Percentiles rank a stretch among this genome's conserved stretches.
Evolutionary conservation across 2,888 invertebrate genomes (phyloP).

Genomic region (Cacoxenus indagator): DNA sequence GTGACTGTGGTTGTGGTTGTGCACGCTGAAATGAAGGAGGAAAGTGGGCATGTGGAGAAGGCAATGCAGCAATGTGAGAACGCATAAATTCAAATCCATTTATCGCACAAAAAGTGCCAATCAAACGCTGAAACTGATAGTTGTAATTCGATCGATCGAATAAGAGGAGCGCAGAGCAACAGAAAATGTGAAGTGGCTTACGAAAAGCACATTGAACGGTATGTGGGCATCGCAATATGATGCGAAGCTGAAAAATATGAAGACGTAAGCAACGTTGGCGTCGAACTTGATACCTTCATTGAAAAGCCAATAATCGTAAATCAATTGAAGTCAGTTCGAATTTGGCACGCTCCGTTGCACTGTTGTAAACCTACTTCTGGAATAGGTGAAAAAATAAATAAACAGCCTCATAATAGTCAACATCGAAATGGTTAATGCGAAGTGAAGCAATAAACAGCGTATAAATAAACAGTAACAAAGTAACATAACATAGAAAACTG

Average conservation of each 20-base stretch:
- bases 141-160: background rate
- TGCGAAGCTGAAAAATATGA: background rate
- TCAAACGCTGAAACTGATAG: background rate
- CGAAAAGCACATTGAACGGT: no score
- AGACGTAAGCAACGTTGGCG: background rate
- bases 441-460: no score
- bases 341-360: background rate
- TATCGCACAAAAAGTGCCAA: slow-evolving; percentile 15
- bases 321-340: slow-evolving; percentile 5
- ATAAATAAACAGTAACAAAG: no score
- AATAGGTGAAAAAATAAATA: no score
- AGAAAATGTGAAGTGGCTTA: no score
- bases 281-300: background rate
- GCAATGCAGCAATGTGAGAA: background rate
- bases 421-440: no score
- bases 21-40: no score
- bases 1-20: no score
- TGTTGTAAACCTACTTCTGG: no score
- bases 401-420: no score
- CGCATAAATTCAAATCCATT: slow-evolving; percentile 12
- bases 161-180: background rate
- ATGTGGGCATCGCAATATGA: no score
- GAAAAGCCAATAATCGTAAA: slow-evolving; percentile 3
- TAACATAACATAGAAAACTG: no score
- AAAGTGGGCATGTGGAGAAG: background rate